phyloP scores from a whole-genome alignment of 1,140 invertebrate species.

The Tachypleus tridentatus region DNA sequence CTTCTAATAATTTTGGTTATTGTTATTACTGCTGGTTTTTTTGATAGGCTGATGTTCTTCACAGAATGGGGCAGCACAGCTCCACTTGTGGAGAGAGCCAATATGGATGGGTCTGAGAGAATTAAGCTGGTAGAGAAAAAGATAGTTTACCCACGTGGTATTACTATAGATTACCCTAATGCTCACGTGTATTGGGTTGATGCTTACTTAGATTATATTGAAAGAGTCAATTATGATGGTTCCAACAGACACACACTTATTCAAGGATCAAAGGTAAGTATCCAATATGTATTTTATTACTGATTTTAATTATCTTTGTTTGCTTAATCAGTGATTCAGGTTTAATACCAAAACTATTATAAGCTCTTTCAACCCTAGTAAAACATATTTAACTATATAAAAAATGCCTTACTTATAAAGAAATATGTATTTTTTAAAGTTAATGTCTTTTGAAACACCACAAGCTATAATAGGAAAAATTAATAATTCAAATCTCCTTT shows the following conservation, averaged over 20 bases:
- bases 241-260: constrained; percentile 54
- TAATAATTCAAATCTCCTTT: too few species aligned
- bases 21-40: too few species aligned
- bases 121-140: constrained; percentile 32
- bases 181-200: constrained; percentile 37
- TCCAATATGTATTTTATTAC: constrained; percentile 10
- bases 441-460: too few species aligned
- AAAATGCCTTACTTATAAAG: too few species aligned
- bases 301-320: too few species aligned
- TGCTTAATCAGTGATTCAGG: too few species aligned
- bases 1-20: neutral
- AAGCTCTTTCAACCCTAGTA: too few species aligned
- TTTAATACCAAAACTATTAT: too few species aligned
- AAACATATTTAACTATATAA: too few species aligned
- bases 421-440: too few species aligned
- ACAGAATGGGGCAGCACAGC: constrained; percentile 52
- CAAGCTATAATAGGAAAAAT: too few species aligned
- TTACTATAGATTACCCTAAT: constrained; percentile 34
- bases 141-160: constrained; percentile 44
- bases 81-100: constrained; percentile 40
- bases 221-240: constrained; percentile 41
- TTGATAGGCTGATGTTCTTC: constrained; percentile 54
- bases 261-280: constrained; percentile 42
- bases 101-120: constrained; percentile 39
- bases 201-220: constrained; percentile 38